Conservation (phyloP, 2,888 invertebrate genomes). For the Drosophila acutilabella region DNA sequence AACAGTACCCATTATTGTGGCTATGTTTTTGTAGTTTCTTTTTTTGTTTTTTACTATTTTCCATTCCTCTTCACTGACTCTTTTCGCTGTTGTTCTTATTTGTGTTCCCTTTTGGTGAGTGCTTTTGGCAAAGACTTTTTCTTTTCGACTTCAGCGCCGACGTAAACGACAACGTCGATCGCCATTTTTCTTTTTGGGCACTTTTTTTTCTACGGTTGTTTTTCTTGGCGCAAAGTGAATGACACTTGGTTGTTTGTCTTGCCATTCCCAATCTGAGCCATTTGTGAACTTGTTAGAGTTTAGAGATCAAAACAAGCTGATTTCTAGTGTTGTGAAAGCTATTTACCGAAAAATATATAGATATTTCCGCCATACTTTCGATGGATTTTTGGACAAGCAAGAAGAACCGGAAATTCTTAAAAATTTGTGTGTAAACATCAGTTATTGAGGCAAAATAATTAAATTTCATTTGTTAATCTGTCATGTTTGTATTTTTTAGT, state of each 20-base stretch:
- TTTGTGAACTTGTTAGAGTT: conserved; percentile 25
- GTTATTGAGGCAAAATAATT: too few species aligned
- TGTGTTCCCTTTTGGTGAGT: conserved; percentile 17
- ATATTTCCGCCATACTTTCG: too few species aligned
- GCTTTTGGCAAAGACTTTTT: conserved; percentile 53
- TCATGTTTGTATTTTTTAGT: too few species aligned
- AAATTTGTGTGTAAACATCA: too few species aligned
- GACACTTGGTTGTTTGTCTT: conserved; percentile 47
- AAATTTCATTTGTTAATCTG: too few species aligned
- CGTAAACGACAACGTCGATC: conserved; percentile 6
- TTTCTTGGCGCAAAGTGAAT: conserved; percentile 48
- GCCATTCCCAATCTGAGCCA: conserved; percentile 11
- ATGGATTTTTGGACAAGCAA: too few species aligned
- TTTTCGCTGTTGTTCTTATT: conserved; percentile 15
- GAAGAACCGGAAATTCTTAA: too few species aligned
- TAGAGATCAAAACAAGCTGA: conserved; percentile 3
- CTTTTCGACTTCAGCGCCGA: conserved; percentile 27
- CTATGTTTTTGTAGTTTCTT: conserved; percentile 13
- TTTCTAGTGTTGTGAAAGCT: background rate
- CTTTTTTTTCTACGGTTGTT: conserved; percentile 35
- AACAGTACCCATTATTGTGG: conserved; percentile 16
- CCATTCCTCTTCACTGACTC: background rate
- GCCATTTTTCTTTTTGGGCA: conserved; percentile 47
- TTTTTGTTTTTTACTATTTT: background rate
- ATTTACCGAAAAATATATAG: background rate